Evolutionary conservation across 2,113 vertebrate genomes (phyloP).

Genomic region (Pongo abelii): DNA sequence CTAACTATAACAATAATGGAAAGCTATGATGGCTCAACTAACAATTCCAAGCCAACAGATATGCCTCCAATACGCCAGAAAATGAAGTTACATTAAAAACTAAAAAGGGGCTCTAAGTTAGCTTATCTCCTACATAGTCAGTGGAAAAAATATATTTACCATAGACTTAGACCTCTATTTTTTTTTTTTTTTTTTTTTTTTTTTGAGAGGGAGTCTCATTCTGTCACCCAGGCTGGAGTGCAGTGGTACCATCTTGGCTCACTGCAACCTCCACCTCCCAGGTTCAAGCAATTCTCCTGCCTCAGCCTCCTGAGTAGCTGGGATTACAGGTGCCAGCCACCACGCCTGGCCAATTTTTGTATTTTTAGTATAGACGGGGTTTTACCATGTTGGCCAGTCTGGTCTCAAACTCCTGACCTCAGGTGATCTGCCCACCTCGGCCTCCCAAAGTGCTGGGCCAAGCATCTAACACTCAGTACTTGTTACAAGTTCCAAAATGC

Average conservation of each 20-base stretch:
- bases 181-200: not conserved
- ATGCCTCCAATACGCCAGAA: not conserved
- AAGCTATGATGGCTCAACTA: not conserved
- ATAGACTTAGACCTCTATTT: not conserved
- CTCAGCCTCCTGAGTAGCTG: too few species aligned
- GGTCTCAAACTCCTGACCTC: too few species aligned
- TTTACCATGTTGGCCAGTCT: too few species aligned
- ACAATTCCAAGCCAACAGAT: not conserved
- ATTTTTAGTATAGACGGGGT: too few species aligned
- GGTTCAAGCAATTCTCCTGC: too few species aligned
- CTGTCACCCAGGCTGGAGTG: too few species aligned
- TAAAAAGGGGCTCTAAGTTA: not conserved
- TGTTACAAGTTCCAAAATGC: constrained; percentile 21
- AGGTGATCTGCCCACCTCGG: too few species aligned
- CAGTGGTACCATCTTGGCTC: too few species aligned
- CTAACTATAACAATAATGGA: not conserved
- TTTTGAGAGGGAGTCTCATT: too few species aligned
- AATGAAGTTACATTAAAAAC: not conserved
- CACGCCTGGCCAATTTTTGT: too few species aligned
- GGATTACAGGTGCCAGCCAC: too few species aligned
- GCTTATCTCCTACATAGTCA: not conserved
- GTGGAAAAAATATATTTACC: not conserved
- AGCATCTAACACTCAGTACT: not conserved
- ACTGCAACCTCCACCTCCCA: too few species aligned
- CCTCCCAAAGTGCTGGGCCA: not conserved